These are phyloP conservation scores for Chloebia gouldiae DNA, from an alignment of 2,113 vertebrate genomes.

Conservation along the genomic window DNA sequence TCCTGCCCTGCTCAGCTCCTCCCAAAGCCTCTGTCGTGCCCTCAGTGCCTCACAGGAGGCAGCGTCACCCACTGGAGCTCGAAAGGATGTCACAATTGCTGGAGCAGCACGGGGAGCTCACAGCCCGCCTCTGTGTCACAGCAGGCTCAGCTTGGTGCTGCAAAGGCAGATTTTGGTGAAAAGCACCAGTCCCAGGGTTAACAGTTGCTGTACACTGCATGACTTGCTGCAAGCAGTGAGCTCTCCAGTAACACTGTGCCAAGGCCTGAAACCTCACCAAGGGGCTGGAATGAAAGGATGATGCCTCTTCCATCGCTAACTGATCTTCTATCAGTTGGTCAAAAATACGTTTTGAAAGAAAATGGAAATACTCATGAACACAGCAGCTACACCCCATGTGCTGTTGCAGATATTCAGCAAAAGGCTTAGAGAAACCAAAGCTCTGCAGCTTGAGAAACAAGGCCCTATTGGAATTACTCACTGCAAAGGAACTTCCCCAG, in stretches of 20 bases:
- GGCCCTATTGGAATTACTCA: not conserved
- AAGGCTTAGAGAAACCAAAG: not conserved
- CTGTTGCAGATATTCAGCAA: not conserved
- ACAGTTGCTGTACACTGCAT: not conserved
- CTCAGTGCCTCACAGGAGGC: not conserved
- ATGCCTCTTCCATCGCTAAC: not conserved
- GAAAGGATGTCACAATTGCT: not conserved
- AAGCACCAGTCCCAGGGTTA: not conserved
- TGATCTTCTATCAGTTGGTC: not conserved
- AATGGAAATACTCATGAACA: not conserved
- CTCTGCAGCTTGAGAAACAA: not conserved
- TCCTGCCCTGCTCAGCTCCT: not conserved
- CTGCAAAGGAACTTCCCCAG: not conserved
- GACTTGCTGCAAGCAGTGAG: not conserved
- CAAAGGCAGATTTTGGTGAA: not conserved
- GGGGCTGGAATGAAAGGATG: not conserved
- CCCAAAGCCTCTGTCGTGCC: not conserved
- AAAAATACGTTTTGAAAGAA: not conserved
- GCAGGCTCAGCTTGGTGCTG: not conserved
- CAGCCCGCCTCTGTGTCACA: rapidly evolving
- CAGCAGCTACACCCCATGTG: not conserved
- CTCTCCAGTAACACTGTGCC: not conserved
- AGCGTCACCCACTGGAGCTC: not conserved
- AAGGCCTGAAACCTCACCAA: not conserved
- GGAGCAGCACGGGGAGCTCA: not conserved